Evolutionary conservation across 1,140 invertebrate genomes (phyloP), one percentile per base, ranked within the genome.

Genomic region (Nasonia giraulti): DNA sequence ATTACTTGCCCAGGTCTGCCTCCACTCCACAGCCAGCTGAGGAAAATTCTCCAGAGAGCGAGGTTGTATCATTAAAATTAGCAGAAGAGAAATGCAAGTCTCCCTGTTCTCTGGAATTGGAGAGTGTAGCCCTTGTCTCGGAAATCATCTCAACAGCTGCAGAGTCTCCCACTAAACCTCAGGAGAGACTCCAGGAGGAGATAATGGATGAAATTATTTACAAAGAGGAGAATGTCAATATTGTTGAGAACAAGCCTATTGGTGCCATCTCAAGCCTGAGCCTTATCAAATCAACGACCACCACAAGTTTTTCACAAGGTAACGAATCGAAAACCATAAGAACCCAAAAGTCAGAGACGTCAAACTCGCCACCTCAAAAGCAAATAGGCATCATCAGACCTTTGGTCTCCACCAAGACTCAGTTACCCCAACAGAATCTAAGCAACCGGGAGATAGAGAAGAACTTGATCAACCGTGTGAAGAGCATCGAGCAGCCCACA

Each of bases 391-490:
- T 95, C 2, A 95, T 95, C 82, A 88, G 94, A 83, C 95, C 95
- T 0, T 91, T 95, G 40, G 93, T 95, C 0, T 93, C 94, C 3
- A 93, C 93, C 0, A 93, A 93, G 77, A 90, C 91, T 7, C 91
- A 91, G 76, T 85, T 89, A 66, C 89, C 91, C 4, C 92, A 92
- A 66, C 92, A 93, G 79, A 91, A 91, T 87, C 87, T 95, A 44
- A 95, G 95, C 55, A 94, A 94, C 76, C 91, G 95, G 47, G 95
- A 96, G 90, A 94, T 95, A 31, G 96, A 96, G 88, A 96, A 96
- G 90, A 96, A 96, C 91, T 91, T 95, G 37, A 96, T 96, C 83
- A 96, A 96, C 91, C 93, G 94, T 66, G 94, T 94, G 76, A 96
- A 96, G 89, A 95, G 92, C 80, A 93, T 94, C 87, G 94, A 94